These are phyloP conservation scores for Drosophila macrospina DNA, from an alignment of 2,888 invertebrate genomes.

Conservation along the genomic window DNA sequence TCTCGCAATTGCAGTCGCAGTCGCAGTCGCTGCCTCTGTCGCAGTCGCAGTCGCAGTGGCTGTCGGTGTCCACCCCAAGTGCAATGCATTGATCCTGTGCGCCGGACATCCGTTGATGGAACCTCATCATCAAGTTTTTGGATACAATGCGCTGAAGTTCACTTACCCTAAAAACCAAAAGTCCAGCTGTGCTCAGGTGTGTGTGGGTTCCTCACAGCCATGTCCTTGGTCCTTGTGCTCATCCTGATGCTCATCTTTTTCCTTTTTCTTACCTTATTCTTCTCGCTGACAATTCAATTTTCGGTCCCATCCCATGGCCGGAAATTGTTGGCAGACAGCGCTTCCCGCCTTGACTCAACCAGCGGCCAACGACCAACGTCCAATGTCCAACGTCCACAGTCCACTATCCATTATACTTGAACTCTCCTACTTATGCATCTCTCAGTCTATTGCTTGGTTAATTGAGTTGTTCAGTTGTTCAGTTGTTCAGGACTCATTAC, in stretches of 20 bases:
- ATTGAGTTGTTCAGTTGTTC: slow-evolving; percentile 67
- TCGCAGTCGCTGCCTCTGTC: background rate
- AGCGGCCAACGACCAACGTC: slow-evolving; percentile 1
- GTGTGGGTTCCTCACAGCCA: slow-evolving; percentile 26
- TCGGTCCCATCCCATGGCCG: slow-evolving; percentile 51
- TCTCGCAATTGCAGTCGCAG: background rate
- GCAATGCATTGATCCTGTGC: slow-evolving; percentile 25
- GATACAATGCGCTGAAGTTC: slow-evolving; percentile 50
- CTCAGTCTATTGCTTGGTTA: slow-evolving; percentile 48
- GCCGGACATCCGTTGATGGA: slow-evolving; percentile 62
- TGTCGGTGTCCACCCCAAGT: slow-evolving; percentile 5
- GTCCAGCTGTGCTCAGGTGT: slow-evolving; percentile 32
- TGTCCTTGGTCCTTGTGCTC: slow-evolving; percentile 34
- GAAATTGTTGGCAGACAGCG: slow-evolving; percentile 63
- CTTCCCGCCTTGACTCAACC: slow-evolving; percentile 46
- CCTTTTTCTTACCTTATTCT: slow-evolving; percentile 21
- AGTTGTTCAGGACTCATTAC: slow-evolving; percentile 58
- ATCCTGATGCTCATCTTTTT: slow-evolving; percentile 46
- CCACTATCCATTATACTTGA: slow-evolving; percentile 26
- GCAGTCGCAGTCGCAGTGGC: slow-evolving; percentile 1
- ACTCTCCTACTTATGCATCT: slow-evolving; percentile 63
- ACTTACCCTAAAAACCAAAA: slow-evolving; percentile 41
- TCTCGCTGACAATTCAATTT: slow-evolving; percentile 71
- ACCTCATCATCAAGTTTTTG: slow-evolving; percentile 50
- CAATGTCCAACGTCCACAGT: slow-evolving; percentile 6